Evolutionary conservation across 1,140 invertebrate species (phyloP).

Genomic region (Eriocheir sinensis): DNA sequence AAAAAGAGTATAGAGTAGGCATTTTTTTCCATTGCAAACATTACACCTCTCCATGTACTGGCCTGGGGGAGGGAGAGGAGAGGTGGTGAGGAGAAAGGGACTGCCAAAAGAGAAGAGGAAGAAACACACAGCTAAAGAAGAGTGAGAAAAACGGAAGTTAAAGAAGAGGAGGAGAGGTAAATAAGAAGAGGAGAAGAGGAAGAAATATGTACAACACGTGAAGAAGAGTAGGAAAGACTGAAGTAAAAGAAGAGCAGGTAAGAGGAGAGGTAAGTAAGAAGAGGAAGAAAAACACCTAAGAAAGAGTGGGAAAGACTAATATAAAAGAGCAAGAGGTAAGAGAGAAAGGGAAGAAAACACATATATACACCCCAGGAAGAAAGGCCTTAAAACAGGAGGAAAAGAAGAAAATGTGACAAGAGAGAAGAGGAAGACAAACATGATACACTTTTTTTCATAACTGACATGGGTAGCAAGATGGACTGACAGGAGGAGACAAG

Average conservation of each 20-base stretch:
- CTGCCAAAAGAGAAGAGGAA: neutral
- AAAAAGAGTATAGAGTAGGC: slow-evolving; percentile 81
- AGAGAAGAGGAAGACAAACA: neutral
- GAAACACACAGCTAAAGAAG: no score
- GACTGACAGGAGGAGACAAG: no score
- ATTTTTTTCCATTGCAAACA: slow-evolving; percentile 96
- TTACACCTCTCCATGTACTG: slow-evolving; percentile 78
- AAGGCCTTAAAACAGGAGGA: no score
- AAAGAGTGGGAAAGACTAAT: no score
- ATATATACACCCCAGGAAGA: no score
- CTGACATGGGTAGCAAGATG: no score
- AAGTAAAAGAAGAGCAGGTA: neutral
- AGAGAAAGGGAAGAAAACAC: no score
- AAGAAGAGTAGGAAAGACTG: neutral
- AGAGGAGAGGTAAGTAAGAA: neutral
- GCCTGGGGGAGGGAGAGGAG: slow-evolving; percentile 41
- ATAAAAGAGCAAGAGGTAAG: neutral
- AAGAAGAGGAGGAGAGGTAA: neutral
- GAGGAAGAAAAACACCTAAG: no score
- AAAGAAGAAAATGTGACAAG: no score
- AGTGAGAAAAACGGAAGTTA: neutral
- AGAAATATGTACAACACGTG: neutral
- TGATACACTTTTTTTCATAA: no score
- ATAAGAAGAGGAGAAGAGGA: neutral
- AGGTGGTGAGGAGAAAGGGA: no score